Conservation (phyloP, 2,888 invertebrate species). For the Trissoscelio sp. region DNA sequence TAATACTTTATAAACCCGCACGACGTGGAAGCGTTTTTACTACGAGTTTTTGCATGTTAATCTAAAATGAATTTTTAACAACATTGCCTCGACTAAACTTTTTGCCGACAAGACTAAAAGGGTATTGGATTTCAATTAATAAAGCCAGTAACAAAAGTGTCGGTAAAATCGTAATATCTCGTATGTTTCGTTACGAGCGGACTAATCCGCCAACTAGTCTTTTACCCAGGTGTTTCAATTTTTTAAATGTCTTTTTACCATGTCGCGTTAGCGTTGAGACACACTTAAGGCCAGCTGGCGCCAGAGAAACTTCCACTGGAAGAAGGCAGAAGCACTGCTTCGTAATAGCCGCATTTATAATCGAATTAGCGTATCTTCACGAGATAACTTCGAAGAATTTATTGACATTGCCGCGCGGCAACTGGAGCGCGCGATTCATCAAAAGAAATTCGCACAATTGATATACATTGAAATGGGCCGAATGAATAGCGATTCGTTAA, state of each 20-base stretch:
- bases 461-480: conserved; percentile 8
- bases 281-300: conserved; percentile 70
- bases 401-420: conserved; percentile 37
- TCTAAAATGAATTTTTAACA: too few relatives aligned
- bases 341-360: conserved; percentile 71
- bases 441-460: conserved; percentile 18
- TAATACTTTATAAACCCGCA: too few relatives aligned
- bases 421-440: conserved; percentile 19
- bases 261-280: conserved; percentile 59
- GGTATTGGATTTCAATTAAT: conserved; percentile 2
- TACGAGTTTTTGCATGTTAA: too few relatives aligned
- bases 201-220: conserved; percentile 48
- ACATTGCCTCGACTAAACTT: neutral
- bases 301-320: conserved; percentile 58
- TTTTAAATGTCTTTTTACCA: conserved; percentile 60
- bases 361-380: conserved; percentile 71
- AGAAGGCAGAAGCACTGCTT: conserved; percentile 41
- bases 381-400: conserved; percentile 66
- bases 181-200: conserved; percentile 33
- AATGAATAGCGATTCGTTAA: conserved; percentile 37
- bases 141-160: neutral
- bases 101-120: neutral
- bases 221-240: conserved; percentile 62
- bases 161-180: conserved; percentile 21
- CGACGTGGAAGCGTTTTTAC: too few relatives aligned